Evolutionary conservation across 2,888 invertebrate genomes (phyloP).

Genomic region (Xestia xanthographa): DNA sequence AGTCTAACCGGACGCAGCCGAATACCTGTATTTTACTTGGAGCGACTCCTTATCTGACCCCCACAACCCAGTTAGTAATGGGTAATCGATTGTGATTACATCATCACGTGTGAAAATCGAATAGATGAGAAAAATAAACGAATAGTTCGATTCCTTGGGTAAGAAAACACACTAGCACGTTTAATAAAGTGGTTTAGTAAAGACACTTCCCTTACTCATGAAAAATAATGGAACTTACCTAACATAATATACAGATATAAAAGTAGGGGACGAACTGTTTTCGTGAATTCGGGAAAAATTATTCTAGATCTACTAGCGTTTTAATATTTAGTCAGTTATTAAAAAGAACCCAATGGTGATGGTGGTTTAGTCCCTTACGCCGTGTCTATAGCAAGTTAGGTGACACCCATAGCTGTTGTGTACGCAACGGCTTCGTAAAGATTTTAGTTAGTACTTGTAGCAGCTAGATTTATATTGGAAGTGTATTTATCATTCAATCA

Average conservation of each 20-base stretch:
- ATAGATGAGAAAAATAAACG: neutral
- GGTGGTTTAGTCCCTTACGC: neutral
- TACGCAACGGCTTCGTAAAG: neutral
- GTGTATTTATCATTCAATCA: neutral
- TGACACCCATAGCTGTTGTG: neutral
- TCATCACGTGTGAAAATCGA: neutral
- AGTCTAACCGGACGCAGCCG: too few relatives aligned
- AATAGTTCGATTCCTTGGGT: neutral
- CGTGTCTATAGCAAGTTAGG: neutral
- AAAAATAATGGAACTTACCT: neutral
- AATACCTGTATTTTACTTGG: too few relatives aligned
- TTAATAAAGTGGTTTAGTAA: neutral
- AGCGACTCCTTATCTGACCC: too few relatives aligned
- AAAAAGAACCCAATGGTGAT: neutral
- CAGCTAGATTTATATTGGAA: neutral
- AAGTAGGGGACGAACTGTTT: neutral
- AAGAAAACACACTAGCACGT: neutral
- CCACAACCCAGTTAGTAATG: too few relatives aligned
- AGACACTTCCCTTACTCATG: neutral
- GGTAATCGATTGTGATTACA: neutral
- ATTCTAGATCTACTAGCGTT: neutral
- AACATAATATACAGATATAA: neutral
- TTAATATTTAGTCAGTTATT: too few relatives aligned
- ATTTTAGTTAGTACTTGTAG: neutral
- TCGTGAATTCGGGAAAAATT: neutral